A percentile compares a stretch with the other conserved stretches of the same genome.
These are phyloP conservation scores for Papilio glaucus DNA, from an alignment of 1,140 invertebrate species.

Conservation along the genomic window DNA sequence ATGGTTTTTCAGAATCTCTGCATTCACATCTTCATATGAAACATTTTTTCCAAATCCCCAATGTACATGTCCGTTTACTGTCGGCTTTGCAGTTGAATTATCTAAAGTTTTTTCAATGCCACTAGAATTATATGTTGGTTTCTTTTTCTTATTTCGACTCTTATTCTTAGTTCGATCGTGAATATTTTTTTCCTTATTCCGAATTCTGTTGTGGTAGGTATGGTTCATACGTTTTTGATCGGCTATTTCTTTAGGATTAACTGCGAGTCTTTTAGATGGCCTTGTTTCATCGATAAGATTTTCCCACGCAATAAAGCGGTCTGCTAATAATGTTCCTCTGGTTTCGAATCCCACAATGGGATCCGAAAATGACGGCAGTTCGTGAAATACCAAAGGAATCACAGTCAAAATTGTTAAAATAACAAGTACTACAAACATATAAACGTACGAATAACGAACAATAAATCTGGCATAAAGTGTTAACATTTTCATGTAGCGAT, in stretches of 20 bases:
- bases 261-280: constrained; percentile 87
- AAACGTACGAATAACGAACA: constrained; percentile 89
- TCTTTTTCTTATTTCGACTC: constrained; percentile 75
- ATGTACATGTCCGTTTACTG: constrained; percentile 70
- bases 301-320: constrained; percentile 91
- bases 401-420: constrained; percentile 88
- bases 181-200: constrained; percentile 74
- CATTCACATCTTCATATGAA: constrained; percentile 79
- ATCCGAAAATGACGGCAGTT: constrained; percentile 90
- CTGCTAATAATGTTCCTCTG: constrained; percentile 91
- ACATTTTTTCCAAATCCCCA: constrained; percentile 82
- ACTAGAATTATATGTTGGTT: constrained; percentile 37
- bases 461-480: constrained; percentile 86
- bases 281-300: constrained; percentile 91
- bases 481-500: constrained; percentile 74
- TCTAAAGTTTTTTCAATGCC: constrained; percentile 58
- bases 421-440: constrained; percentile 87
- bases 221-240: constrained; percentile 81
- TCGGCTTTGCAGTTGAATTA: constrained; percentile 56
- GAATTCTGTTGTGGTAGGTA: constrained; percentile 71
- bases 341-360: constrained; percentile 94
- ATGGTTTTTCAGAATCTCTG: constrained; percentile 78
- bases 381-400: constrained; percentile 87
- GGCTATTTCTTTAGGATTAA: constrained; percentile 88
- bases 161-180: constrained; percentile 76